phyloP scores from a whole-genome alignment of 2,797 vertebrate genomes.

The Lophius americanus region DNA sequence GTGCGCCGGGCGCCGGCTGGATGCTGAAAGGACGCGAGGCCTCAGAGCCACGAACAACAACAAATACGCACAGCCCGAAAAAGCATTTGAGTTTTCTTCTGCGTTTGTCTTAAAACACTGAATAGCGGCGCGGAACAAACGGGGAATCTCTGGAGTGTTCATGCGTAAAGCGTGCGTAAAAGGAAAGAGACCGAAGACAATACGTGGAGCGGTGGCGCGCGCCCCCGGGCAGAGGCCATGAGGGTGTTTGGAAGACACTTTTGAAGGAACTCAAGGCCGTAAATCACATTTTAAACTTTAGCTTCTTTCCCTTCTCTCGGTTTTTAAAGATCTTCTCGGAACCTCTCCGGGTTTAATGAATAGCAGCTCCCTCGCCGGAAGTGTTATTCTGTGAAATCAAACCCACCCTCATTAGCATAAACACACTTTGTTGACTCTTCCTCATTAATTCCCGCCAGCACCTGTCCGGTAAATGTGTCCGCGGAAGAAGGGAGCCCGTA shows the following conservation, averaged over 20 bases:
- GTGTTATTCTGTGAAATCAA: neutral
- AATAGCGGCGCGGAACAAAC: conserved; percentile 12
- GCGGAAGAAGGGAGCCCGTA: too few species aligned
- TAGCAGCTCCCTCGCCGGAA: neutral
- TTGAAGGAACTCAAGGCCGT: too few species aligned
- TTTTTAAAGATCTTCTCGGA: neutral
- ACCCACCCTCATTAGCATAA: conserved; percentile 13
- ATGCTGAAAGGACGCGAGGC: conserved; percentile 46
- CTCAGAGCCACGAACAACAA: conserved; percentile 37
- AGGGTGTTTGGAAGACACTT: neutral
- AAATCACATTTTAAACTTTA: too few species aligned
- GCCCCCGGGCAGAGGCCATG: too few species aligned
- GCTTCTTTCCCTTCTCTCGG: too few species aligned
- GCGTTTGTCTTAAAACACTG: conserved; percentile 21
- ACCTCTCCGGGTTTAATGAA: neutral
- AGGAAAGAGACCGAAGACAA: neutral
- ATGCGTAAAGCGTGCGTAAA: conserved; percentile 39
- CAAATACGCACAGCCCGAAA: conserved; percentile 40
- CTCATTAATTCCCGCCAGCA: conserved; percentile 16
- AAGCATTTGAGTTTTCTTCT: conserved; percentile 13
- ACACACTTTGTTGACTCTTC: conserved; percentile 1
- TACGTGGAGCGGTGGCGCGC: too few species aligned
- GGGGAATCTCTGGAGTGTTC: neutral
- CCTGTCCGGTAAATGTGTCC: too few species aligned
- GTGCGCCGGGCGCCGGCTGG: conserved; percentile 34